These are phyloP conservation scores for Porphyrio hochstetteri DNA, from an alignment of 2,113 vertebrate species.

Conservation along the genomic window DNA sequence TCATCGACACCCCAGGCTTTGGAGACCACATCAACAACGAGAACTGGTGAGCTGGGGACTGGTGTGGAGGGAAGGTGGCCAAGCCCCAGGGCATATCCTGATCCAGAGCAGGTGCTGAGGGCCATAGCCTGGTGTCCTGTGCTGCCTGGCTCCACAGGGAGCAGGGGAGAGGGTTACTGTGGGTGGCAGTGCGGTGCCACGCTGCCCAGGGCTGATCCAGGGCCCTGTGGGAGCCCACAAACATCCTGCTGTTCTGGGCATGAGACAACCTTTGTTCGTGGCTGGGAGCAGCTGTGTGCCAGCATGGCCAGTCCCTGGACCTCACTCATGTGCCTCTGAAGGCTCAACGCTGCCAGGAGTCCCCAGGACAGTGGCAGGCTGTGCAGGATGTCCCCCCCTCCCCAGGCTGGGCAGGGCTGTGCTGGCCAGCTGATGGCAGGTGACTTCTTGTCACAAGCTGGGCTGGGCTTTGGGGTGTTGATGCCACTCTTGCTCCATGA, in stretches of 20 bases:
- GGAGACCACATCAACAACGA: slow-evolving; percentile 99
- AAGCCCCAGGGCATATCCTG: background rate
- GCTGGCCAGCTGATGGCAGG: background rate
- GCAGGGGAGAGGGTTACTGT: background rate
- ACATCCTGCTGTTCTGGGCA: slow-evolving; percentile 20
- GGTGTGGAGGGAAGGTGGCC: background rate
- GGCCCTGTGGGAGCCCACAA: background rate
- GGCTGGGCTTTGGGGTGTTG: background rate
- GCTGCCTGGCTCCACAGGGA: rapidly evolving
- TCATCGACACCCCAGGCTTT: slow-evolving; percentile 96
- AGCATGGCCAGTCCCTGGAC: background rate
- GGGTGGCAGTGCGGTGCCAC: background rate
- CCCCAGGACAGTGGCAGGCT: background rate
- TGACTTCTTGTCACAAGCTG: background rate
- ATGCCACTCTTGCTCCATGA: background rate
- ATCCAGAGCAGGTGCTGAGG: background rate
- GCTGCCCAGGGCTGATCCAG: background rate
- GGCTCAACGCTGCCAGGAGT: background rate
- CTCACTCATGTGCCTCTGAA: background rate
- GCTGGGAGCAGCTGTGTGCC: slow-evolving; percentile 33
- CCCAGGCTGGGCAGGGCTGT: background rate
- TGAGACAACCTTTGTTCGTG: slow-evolving; percentile 41
- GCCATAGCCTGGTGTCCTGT: background rate
- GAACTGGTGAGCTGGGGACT: slow-evolving; percentile 86
- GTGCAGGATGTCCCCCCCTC: background rate